phyloP scores from a whole-genome alignment of 2,888 invertebrate species.

The Drosophila mulleri region DNA sequence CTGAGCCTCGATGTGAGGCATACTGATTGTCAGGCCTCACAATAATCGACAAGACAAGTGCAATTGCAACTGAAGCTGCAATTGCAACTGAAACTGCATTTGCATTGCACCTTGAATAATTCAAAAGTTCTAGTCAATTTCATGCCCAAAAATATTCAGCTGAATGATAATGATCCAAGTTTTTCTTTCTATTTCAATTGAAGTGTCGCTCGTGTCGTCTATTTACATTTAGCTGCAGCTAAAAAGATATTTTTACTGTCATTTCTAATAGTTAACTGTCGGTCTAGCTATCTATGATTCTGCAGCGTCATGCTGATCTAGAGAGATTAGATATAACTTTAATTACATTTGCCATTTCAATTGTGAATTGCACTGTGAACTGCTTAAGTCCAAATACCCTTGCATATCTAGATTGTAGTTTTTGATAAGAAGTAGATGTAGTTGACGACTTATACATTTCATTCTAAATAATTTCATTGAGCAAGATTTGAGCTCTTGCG shows the following conservation, averaged over 20 bases:
- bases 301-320: constrained; percentile 26
- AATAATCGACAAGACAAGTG: constrained; percentile 31
- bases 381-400: not conserved
- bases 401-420: not conserved
- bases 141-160: not conserved
- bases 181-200: not conserved
- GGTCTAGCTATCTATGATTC: not conserved
- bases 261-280: constrained; percentile 8
- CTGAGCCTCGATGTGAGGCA: constrained; percentile 5
- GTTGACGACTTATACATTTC: not conserved
- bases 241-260: not conserved
- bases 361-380: not conserved
- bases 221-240: constrained; percentile 3
- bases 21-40: constrained; percentile 28
- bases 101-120: constrained; percentile 51
- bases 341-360: not conserved
- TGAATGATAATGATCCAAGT: not conserved
- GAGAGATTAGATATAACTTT: not conserved
- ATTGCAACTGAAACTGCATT: constrained; percentile 3
- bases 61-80: constrained; percentile 28
- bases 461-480: not conserved
- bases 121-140: constrained; percentile 29
- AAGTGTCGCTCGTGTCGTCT: not conserved
- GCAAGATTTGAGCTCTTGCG: not conserved
- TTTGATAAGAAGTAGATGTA: not conserved